A percentile compares a stretch with the other conserved stretches of the same genome.
Conservation (phyloP, 2,888 invertebrate genomes). For the Plebejus anna region DNA sequence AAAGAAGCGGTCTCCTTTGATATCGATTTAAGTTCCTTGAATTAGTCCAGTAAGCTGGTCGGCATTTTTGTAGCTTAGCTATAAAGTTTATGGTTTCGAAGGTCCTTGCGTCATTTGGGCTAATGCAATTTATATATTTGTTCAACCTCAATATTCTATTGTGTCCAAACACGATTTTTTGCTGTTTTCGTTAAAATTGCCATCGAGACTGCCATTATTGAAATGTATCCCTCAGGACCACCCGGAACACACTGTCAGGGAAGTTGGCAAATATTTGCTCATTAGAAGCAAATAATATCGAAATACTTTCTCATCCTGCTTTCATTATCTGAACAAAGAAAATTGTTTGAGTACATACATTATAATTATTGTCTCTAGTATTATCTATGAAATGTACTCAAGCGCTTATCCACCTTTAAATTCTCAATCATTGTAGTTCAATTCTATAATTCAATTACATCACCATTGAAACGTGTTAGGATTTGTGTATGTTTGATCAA, state of each 20-base stretch:
- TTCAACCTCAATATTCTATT: slow-evolving; percentile 53
- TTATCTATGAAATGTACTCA: too few species aligned
- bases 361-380: too few species aligned
- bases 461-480: too few species aligned
- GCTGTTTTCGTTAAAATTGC: slow-evolving; percentile 51
- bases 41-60: slow-evolving; percentile 34
- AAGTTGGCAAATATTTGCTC: slow-evolving; percentile 45
- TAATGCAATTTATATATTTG: slow-evolving; percentile 46
- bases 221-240: slow-evolving; percentile 64
- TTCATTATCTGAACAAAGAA: too few species aligned
- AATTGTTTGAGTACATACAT: too few species aligned
- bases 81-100: slow-evolving; percentile 50
- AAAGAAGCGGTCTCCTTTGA: slow-evolving; percentile 27
- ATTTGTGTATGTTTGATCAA: too few species aligned
- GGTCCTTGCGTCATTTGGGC: slow-evolving; percentile 51
- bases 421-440: too few species aligned
- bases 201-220: slow-evolving; percentile 65
- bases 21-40: slow-evolving; percentile 34
- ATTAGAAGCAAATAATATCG: neutral
- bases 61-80: slow-evolving; percentile 49
- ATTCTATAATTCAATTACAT: too few species aligned
- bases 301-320: too few species aligned
- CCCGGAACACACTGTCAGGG: slow-evolving; percentile 62
- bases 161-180: slow-evolving; percentile 60
- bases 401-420: too few species aligned